Base-by-base conservation (phyloP, 2,888 invertebrate species). In the Penaeus monodon region DNA sequence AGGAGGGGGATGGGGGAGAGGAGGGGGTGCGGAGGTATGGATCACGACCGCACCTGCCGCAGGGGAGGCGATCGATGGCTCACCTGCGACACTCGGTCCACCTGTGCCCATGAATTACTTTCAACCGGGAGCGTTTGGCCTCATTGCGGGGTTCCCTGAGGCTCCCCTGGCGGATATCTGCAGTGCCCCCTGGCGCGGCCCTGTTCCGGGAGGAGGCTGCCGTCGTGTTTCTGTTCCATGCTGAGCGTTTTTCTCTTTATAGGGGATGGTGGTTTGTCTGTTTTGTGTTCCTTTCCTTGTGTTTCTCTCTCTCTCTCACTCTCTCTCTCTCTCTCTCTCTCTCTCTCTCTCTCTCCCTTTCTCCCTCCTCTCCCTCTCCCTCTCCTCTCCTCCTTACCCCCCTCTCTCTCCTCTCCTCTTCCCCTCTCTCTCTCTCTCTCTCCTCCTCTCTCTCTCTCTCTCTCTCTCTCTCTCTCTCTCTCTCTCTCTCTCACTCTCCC, bases 321-420 rank as follows among this genome's bases (percentile, higher is more conserved):
- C 68, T 68, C 68, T 68, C 68, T 68, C 68, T 68, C 68, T 68
- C 68, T 68, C 68, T 68, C 68, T 68, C 68, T 68, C 68, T 68
- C 68, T 68, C 68, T 68, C 68, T 68, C 68, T 68, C 68, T 68
- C 68, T 17, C 20, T 17, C 20, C 27, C 20, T 17, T 27, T 17
- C 63, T 64, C 14, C n/a, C 4, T 4, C 12, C n/a, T 57, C n/a
- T 78, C 63, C 24, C 78, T 57, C 57, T 22, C 74, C 22, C 29
- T 73, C 27, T 4, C 2, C 2, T 29, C 29, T 4, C 2, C 4
- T 7, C 24, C 3, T 73, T 2, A 2, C 20, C 4, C 29, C 29
- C 3, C 2, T 4, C 4, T 73, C 17, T 22, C 2, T 73, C 73
- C 2, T 7, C 2, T 2, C n/a, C 20, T 24, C 27, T 2, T 2